Evolutionary conservation across 2,113 vertebrate genomes (phyloP).

Genomic region (Amia ocellicauda): DNA sequence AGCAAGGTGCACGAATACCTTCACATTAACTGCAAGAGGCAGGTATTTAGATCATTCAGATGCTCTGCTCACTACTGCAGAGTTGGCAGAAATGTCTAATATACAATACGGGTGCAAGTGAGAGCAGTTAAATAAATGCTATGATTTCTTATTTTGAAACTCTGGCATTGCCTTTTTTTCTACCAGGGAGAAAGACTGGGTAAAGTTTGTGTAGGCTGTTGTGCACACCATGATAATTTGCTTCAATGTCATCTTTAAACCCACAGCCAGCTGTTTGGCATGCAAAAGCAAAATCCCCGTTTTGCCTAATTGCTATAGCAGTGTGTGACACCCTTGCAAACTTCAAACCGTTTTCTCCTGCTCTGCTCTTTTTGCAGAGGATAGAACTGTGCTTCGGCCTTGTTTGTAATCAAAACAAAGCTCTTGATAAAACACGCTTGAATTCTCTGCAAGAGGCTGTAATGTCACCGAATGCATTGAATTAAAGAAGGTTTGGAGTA

Average conservation of each 20-base stretch:
- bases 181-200: too few species aligned
- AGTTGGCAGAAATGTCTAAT: neutral
- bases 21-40: neutral
- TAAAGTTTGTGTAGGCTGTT: too few species aligned
- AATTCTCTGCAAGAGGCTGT: too few species aligned
- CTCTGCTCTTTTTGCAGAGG: neutral
- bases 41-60: slow-evolving; percentile 2
- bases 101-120: neutral
- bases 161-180: too few species aligned
- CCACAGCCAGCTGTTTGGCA: neutral
- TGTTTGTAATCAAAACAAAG: too few species aligned
- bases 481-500: too few species aligned
- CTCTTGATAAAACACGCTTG: too few species aligned
- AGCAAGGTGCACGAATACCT: neutral
- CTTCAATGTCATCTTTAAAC: slow-evolving; percentile 12
- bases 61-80: neutral
- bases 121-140: too few species aligned
- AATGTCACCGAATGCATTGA: too few species aligned
- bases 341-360: neutral
- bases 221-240: too few species aligned
- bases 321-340: slow-evolving; percentile 13
- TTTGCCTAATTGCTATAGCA: slow-evolving; percentile 4
- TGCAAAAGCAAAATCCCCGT: slow-evolving; percentile 15
- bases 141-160: too few species aligned
- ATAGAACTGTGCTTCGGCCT: too few species aligned